Percentiles rank a stretch among this genome's conserved stretches.
Evolutionary conservation across 2,797 vertebrate genomes (phyloP).

Genomic region (Halcyon leucocephala): DNA sequence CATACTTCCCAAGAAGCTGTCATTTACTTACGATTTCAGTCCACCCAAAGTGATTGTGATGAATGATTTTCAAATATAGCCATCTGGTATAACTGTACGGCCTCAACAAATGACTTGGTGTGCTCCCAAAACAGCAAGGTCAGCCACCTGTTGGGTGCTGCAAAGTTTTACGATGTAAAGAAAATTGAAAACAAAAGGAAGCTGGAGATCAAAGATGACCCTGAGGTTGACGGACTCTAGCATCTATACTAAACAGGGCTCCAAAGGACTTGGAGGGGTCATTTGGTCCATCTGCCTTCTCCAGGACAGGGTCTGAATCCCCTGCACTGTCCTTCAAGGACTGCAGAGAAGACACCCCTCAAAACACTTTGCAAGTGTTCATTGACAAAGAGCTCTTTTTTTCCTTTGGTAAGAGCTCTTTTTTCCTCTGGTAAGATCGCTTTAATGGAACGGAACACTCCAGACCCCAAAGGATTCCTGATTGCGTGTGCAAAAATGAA

Average conservation of each 20-base stretch:
- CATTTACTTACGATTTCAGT: not conserved
- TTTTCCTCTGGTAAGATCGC: not conserved
- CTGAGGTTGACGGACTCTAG: not conserved
- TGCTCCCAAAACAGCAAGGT: slow-evolving; percentile 11
- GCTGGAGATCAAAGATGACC: slow-evolving; percentile 51
- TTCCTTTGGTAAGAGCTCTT: not conserved
- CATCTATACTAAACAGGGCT: not conserved
- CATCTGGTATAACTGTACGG: not conserved
- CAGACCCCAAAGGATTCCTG: not conserved
- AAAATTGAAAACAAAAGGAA: slow-evolving; percentile 60
- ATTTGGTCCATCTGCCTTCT: slow-evolving; percentile 35
- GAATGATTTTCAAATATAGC: not conserved
- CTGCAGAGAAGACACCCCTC: not conserved
- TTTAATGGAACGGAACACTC: not conserved
- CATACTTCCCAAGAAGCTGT: not conserved
- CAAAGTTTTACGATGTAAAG: slow-evolving; percentile 6
- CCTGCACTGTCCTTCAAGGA: not conserved
- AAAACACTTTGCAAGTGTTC: not conserved
- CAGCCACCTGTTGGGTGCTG: slow-evolving; percentile 3
- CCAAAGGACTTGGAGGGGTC: not conserved
- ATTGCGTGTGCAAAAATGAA: not conserved
- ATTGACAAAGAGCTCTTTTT: slow-evolving; percentile 29
- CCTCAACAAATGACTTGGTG: slow-evolving; percentile 5
- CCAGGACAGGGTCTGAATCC: not conserved
- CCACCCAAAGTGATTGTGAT: not conserved